phyloP scores from a whole-genome alignment of 1,140 invertebrate genomes.

The Drosophila aff. region DNA sequence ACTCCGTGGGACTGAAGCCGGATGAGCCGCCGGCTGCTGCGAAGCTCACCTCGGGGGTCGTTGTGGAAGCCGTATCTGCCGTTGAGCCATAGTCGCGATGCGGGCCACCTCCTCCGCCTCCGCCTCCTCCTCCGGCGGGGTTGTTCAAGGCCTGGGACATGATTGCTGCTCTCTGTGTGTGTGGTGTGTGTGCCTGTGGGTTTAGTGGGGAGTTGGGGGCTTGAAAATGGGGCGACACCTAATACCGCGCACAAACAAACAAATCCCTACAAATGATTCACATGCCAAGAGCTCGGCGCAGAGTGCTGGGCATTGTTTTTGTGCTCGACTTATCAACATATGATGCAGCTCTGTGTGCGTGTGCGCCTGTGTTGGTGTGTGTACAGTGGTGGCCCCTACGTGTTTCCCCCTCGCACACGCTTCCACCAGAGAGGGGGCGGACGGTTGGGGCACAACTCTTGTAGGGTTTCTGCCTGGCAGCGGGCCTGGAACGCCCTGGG shows the following conservation, averaged over 20 bases:
- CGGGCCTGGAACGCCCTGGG: constrained; percentile 42
- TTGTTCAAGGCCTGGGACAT: constrained; percentile 77
- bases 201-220: constrained; percentile 44
- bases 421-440: constrained; percentile 2
- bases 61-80: constrained; percentile 30
- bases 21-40: constrained; percentile 73
- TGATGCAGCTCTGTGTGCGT: constrained; percentile 31
- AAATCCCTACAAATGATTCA: constrained; percentile 80
- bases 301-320: constrained; percentile 40
- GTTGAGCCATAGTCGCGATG: constrained; percentile 86
- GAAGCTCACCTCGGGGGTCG: constrained; percentile 88
- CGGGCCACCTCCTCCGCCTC: constrained; percentile 28
- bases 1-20: constrained; percentile 90
- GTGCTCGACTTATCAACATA: constrained; percentile 62
- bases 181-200: constrained; percentile 51
- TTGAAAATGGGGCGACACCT: constrained; percentile 55
- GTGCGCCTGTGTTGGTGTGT: constrained; percentile 20
- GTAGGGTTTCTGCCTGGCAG: constrained; percentile 60
- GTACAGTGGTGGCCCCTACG: constrained; percentile 31
- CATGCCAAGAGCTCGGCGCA: constrained; percentile 31
- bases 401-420: constrained; percentile 31
- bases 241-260: constrained; percentile 61
- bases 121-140: constrained; percentile 41
- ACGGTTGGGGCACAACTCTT: constrained; percentile 27
- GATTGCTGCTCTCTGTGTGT: constrained; percentile 24